A percentile compares a stretch with the other conserved stretches of the same genome.
These are phyloP conservation scores for Pogonocichla stellata DNA, from an alignment of 2,113 vertebrate genomes.

Conservation along the genomic window DNA sequence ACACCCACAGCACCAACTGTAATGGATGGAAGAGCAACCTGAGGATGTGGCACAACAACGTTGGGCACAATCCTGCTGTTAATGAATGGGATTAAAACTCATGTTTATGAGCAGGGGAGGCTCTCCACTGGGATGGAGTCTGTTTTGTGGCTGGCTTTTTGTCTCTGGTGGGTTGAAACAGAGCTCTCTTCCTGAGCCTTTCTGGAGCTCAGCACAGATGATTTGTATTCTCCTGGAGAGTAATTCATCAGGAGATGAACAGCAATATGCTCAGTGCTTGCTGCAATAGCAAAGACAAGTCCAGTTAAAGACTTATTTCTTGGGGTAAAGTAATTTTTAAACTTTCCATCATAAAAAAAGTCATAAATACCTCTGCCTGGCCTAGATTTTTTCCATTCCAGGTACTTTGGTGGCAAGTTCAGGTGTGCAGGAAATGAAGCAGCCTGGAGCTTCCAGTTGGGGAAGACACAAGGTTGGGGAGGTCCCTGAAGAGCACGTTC, in stretches of 20 bases:
- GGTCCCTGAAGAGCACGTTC: rapidly evolving
- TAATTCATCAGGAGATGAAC: conserved; percentile 32
- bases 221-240: conserved; percentile 24
- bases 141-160: not conserved
- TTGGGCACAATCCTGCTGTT: not conserved
- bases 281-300: not conserved
- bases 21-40: not conserved
- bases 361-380: not conserved
- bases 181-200: not conserved
- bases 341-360: not conserved
- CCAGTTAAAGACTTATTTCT: conserved; percentile 24
- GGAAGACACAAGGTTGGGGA: not conserved
- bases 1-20: not conserved
- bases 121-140: not conserved
- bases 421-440: not conserved
- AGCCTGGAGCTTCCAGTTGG: not conserved
- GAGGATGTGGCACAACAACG: not conserved
- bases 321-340: conserved; percentile 2
- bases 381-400: not conserved
- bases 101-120: not conserved
- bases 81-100: not conserved
- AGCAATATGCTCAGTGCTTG: not conserved
- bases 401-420: not conserved
- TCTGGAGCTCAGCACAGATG: not conserved
- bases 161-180: not conserved